Percentiles rank a stretch among this genome's conserved stretches.
Conservation (phyloP, 64 coral and sea anemone species). For the Dendronephthya gigantea region DNA sequence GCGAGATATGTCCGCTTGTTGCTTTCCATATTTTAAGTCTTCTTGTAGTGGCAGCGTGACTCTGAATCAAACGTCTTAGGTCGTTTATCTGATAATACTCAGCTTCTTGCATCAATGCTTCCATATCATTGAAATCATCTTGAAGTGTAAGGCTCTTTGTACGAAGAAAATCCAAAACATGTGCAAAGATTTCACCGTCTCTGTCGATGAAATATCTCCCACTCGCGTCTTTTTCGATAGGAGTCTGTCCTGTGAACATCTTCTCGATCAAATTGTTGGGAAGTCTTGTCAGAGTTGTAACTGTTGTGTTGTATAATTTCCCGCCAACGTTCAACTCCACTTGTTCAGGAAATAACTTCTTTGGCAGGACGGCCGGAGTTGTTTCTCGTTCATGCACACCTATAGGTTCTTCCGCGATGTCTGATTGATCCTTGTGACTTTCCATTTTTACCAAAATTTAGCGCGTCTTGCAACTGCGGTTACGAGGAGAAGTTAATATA, state of each 20-base stretch:
- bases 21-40: constrained; percentile 15
- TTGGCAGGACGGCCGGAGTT: not conserved
- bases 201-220: constrained; percentile 67
- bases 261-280: constrained; percentile 46
- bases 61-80: constrained; percentile 1
- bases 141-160: constrained; percentile 45
- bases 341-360: constrained; percentile 18
- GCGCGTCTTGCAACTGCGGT: not conserved
- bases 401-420: not conserved
- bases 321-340: constrained; percentile 63
- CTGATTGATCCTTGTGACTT: not conserved
- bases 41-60: not conserved
- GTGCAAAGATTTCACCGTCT: constrained; percentile 49
- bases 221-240: constrained; percentile 24
- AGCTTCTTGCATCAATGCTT: constrained; percentile 49
- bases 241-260: constrained; percentile 45
- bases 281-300: constrained; percentile 50
- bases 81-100: constrained; percentile 48
- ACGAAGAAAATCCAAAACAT: constrained; percentile 55
- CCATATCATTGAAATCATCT: constrained; percentile 44
- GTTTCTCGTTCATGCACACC: not conserved
- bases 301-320: constrained; percentile 49
- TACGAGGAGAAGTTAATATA: too few relatives aligned
- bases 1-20: constrained; percentile 56
- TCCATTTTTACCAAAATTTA: not conserved